Evolutionary conservation across 2,113 vertebrate species (phyloP), one percentile per base, ranked within the genome.

Genomic region (Sminthopsis crassicaudata): DNA sequence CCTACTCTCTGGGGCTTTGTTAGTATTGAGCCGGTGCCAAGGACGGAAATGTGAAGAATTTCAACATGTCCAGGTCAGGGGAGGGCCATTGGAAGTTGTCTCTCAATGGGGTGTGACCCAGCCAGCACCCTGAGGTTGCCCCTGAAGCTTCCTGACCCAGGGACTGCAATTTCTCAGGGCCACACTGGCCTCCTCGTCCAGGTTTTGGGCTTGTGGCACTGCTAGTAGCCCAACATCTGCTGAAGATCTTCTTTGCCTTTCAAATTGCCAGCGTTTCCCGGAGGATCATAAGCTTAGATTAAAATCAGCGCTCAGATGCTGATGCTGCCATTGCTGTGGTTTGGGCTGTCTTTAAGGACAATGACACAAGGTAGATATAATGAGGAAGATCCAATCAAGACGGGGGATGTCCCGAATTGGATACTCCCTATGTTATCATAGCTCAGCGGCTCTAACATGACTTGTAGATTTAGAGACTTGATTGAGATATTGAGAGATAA

Each of bases 141-240:
- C 89, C 36, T 95, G 89, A 96, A 89, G 46, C 27, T 93, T 67
- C 27, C 22, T 84, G 22, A 53, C 92, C 84, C 1, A 26, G 93
- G 14, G 46, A 91, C 27, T 84, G 25, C 30, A 92, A 42, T 57
- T 93, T 95, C 92, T 91, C 3, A 53, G 90, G 54, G 22, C 55
- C 52, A 76, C 92, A 90, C 52, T 94, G n/a, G 14, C 57, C 23
- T 92, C 91, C 67, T 95, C 24, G 91, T 94, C 57, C 96, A 95
- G 53, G 22, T 90, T 93, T 95, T 48, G 48, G 94, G 93, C 93
- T 95, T 97, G 11, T 95, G 67, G n/a, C 6, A 60, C 26, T 84
- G 53, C 22, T 90, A 0, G 0, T 36, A 93, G 46, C 48, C 7
- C 22, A 16, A 23, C 1, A 16, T 92, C 76, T 90, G 42, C 94